Evolutionary conservation across 2,797 vertebrate species (phyloP).

Genomic region (Xyrichtys novacula): DNA sequence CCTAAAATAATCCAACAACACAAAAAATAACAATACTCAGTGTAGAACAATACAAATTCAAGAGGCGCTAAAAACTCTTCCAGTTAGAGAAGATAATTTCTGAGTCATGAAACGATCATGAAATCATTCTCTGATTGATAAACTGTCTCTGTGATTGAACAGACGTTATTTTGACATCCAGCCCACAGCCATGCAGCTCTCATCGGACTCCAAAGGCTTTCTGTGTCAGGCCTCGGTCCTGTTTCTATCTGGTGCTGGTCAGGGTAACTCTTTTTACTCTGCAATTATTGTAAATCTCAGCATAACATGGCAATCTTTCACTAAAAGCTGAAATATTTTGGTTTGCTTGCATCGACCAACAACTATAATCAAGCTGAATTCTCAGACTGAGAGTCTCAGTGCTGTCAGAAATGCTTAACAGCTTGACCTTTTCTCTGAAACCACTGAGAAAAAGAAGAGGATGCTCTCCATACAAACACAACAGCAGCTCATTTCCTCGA

Average conservation of each 20-base stretch:
- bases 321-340: slow-evolving; percentile 51
- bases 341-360: slow-evolving; percentile 48
- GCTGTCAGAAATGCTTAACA: slow-evolving; percentile 43
- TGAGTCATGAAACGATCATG: neutral
- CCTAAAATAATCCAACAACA: neutral
- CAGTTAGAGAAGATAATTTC: neutral
- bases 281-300: slow-evolving; percentile 59
- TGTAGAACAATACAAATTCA: neutral
- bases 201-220: neutral
- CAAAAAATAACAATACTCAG: neutral
- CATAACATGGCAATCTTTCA: slow-evolving; percentile 5
- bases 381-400: slow-evolving; percentile 55
- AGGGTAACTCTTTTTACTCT: slow-evolving; percentile 33
- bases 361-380: slow-evolving; percentile 64
- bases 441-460: slow-evolving; percentile 7
- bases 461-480: slow-evolving; percentile 2
- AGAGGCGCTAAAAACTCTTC: neutral
- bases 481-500: neutral
- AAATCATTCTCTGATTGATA: neutral
- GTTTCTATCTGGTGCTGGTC: slow-evolving; percentile 14
- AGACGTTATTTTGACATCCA: neutral
- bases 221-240: slow-evolving; percentile 5
- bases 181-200: neutral
- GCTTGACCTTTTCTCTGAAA: slow-evolving; percentile 58
- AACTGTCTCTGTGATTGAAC: neutral